These are phyloP conservation scores for Brachionus asplanchnoidis DNA, from an alignment of 1,140 invertebrate genomes.

Conservation along the genomic window DNA sequence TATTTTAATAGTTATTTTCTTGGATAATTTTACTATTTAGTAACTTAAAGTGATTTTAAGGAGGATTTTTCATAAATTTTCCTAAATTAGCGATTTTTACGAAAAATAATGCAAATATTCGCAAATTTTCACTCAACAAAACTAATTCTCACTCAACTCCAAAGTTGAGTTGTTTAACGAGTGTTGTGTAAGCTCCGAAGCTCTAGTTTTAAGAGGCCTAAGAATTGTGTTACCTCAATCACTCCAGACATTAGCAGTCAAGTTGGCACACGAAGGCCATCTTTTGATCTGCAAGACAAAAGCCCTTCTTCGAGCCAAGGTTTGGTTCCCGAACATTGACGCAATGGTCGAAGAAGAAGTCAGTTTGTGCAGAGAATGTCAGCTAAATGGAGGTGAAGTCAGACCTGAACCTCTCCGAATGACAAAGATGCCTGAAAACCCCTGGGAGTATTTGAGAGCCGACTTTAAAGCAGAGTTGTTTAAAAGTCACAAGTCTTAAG, in stretches of 20 bases:
- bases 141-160: too few relatives aligned
- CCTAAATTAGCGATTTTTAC: too few relatives aligned
- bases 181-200: too few relatives aligned
- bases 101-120: too few relatives aligned
- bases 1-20: too few relatives aligned
- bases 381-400: conserved; percentile 42
- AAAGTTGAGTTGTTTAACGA: too few relatives aligned
- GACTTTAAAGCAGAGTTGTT: conserved; percentile 37
- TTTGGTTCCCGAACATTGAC: conserved; percentile 44
- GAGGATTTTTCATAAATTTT: too few relatives aligned
- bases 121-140: too few relatives aligned
- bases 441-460: conserved; percentile 45
- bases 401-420: conserved; percentile 45
- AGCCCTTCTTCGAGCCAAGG: conserved; percentile 43
- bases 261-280: conserved; percentile 43
- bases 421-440: conserved; percentile 44
- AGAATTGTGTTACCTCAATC: background rate
- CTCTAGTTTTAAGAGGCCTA: too few relatives aligned
- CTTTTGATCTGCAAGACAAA: conserved; percentile 45
- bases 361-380: conserved; percentile 44
- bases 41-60: too few relatives aligned
- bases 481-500: too few relatives aligned
- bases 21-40: too few relatives aligned
- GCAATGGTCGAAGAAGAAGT: conserved; percentile 42
- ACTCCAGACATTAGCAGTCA: background rate